Evolutionary conservation across 2,888 invertebrate genomes (phyloP), one percentile per base, ranked within the genome.

Genomic region (Ophion costatus): DNA sequence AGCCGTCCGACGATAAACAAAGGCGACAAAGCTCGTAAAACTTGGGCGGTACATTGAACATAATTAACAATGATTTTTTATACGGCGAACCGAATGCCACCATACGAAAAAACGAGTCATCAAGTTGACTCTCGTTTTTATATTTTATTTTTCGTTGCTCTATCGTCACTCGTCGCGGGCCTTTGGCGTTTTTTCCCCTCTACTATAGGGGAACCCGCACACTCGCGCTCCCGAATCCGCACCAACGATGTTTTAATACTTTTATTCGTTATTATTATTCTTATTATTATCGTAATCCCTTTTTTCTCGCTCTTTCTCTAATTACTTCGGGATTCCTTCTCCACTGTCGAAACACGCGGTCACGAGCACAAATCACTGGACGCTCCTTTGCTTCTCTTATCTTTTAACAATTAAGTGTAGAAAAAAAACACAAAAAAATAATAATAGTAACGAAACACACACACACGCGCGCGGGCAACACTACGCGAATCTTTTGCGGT

Each of bases 21-120:
- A 98, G 96, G 95, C 97, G 97, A 97, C 97, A 97, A 95, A 98
- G 96, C 96, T 97, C 97, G 96, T 97, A 97, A 95, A 97, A 97
- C 96, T 97, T 97, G 96, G 96, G 96, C 96, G 97, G 97, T 96
- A 97, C 96, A 96, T 96, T 96, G 96, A 96, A 97, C 97, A 97
- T 97, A 96, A 96, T 97, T 96, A 95, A 94, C 94, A 94, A 77
- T 88, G 87, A 81, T 38, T 89, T 89, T 89, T 80, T 66, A 66
- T 66, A 82, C 85, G 85, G 85, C 85, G 89, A 89, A 89, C 89
- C 89, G 89, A 67, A 87, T 90, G 89, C 89, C 90, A 89, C 90
- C 90, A 88, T 88, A 88, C 90, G 90, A 90, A 90, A 89, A 90
- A 88, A 90, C 92, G 91, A 91, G 89, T 91, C 92, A 92, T 92